Evolutionary conservation across 2,797 vertebrate genomes (phyloP), one percentile per base, ranked within the genome.

Genomic region (Chelon labrosus): DNA sequence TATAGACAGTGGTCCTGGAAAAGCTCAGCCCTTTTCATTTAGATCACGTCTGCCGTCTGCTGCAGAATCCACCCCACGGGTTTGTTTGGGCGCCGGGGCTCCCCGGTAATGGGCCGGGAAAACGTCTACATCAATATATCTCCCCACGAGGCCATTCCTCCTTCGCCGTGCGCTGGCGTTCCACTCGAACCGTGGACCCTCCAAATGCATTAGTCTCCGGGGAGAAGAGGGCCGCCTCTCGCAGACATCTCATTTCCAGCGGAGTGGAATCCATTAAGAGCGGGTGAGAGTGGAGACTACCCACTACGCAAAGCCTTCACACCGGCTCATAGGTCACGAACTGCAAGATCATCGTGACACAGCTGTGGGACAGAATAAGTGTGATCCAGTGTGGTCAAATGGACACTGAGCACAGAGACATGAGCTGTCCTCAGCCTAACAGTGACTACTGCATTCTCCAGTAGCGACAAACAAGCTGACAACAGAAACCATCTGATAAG

Each of bases 111-210:
- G 87, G 80, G 75, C 70, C 83, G 65, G 77, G 73, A 88, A 90
- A 90, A 90, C 57, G 87, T 90, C 87, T 65, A 69, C 80, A 85
- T 89, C 85, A 25, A 92, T 93, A 90, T 79, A 89, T 91, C 86
- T 89, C 85, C 85, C 80, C 75, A 58, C 31, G 61, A 78, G 85
- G 62, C 80, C 82, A 70, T 86, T 85, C 66, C 78, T 86, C 67
- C 76, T 64, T 44, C 11, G 12, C 80, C 68, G 70, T 83, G 83
- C 58, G 22, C 67, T 53, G 69, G 65, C 47, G 41, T 53, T 81
- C 76, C 78, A 70, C 77, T 84, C 44, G 68, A 79, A 87, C 74
- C 50, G 52, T 39, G 27, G 77, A 79, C 83, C 83, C 84, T 86
- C 75, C 71, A 75, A 85, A 88, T 71, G 56, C 87, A 87, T 90